Percentiles rank a stretch among this genome's conserved stretches.
Conservation (phyloP, 2,888 invertebrate species). For the Sturmia bella region DNA sequence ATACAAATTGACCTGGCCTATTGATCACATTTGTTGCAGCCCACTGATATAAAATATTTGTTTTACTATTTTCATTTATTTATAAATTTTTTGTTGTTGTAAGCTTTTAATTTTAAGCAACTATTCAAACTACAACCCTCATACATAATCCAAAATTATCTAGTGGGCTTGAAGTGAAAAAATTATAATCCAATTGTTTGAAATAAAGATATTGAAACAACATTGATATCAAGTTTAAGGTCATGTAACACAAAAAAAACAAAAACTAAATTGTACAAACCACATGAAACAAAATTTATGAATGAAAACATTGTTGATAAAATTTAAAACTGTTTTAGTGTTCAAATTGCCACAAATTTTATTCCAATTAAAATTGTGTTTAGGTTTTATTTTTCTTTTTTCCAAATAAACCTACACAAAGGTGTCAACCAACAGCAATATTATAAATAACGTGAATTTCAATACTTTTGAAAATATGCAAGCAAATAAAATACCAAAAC, state of each 20-base stretch:
- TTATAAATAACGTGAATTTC: not conserved
- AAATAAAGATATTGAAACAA: not conserved
- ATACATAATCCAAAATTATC: not conserved
- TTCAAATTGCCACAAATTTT: conserved; percentile 14
- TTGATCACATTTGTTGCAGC: no score
- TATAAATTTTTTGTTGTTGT: not conserved
- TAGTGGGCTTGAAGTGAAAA: conserved; percentile 1
- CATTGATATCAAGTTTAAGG: conserved; percentile 27
- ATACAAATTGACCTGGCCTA: no score
- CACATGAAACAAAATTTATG: not conserved
- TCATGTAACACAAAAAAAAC: conserved; percentile 3
- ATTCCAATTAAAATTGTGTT: no score
- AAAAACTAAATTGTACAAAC: not conserved
- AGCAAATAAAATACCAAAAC: conserved; percentile 21
- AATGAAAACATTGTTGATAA: conserved; percentile 28
- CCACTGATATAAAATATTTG: no score
- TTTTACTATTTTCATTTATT: not conserved
- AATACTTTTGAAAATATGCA: not conserved
- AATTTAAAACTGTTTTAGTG: not conserved
- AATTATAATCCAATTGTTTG: not conserved
- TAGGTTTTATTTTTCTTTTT: no score
- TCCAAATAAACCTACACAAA: conserved; percentile 18
- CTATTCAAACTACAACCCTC: not conserved
- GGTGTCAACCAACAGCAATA: conserved; percentile 23
- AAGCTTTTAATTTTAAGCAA: no score